Conservation (phyloP, 2,113 vertebrate genomes). For the Micronisus gabar region DNA sequence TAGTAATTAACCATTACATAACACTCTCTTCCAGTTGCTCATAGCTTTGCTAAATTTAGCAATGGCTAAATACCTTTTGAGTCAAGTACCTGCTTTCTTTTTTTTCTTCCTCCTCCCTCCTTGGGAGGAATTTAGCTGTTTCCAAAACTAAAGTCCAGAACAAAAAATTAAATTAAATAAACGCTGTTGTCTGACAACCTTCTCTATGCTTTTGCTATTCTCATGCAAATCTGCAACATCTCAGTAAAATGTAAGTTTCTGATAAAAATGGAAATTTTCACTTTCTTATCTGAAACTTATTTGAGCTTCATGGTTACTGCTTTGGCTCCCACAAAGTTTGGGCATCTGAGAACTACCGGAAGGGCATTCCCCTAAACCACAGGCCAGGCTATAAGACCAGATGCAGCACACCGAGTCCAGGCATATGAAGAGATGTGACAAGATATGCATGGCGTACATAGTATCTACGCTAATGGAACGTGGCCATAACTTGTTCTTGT, state of each 20-base stretch:
- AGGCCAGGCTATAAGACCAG: background rate
- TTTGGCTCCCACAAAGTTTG: background rate
- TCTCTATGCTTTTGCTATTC: background rate
- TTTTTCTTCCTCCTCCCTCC: background rate
- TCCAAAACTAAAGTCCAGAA: background rate
- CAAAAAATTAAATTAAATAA: background rate
- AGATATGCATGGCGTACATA: fast-evolving
- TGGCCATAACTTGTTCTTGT: background rate
- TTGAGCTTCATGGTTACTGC: background rate
- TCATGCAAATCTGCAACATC: background rate
- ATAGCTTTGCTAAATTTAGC: background rate
- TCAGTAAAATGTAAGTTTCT: background rate
- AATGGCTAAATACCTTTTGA: background rate
- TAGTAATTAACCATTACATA: background rate
- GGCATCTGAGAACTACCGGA: background rate
- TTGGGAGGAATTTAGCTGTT: background rate
- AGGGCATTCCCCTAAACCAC: background rate
- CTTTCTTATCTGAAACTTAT: background rate
- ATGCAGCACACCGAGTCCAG: background rate
- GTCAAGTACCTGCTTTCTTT: background rate
- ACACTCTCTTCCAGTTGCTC: background rate
- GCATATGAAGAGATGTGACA: fast-evolving
- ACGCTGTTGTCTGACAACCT: background rate
- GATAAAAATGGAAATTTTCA: background rate
- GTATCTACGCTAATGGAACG: background rate